Evolutionary conservation across 2,797 vertebrate genomes (phyloP).

Genomic region (Thalassophryne amazonica): DNA sequence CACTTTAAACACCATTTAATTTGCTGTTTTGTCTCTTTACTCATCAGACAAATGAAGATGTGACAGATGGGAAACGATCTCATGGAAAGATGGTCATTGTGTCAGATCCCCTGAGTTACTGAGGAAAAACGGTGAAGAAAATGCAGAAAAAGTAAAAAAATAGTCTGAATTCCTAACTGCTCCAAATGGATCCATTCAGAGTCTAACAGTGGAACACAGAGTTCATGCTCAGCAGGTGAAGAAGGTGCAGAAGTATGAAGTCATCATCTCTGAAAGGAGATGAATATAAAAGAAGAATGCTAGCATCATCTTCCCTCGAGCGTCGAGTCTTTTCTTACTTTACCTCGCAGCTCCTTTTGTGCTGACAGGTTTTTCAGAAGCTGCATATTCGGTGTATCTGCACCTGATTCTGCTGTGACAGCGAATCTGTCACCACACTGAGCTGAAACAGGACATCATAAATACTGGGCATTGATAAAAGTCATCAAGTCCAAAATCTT

Average conservation of each 20-base stretch:
- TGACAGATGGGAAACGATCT: neutral
- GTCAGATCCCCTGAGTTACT: conserved; percentile 9
- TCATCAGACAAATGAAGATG: neutral
- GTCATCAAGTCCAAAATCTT: too few relatives aligned
- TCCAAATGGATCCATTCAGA: conserved; percentile 43
- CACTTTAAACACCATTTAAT: neutral
- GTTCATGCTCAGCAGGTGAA: conserved; percentile 29
- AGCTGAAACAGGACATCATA: too few relatives aligned
- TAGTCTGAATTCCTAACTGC: conserved; percentile 50
- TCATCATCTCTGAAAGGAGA: conserved; percentile 25
- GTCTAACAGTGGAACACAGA: conserved; percentile 35
- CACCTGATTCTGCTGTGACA: too few relatives aligned
- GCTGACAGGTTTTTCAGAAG: too few relatives aligned
- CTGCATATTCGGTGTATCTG: too few relatives aligned
- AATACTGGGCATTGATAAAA: too few relatives aligned
- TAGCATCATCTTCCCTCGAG: conserved; percentile 6
- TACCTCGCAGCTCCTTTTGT: conserved; percentile 8
- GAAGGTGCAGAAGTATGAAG: conserved; percentile 31
- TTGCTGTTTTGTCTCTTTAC: neutral
- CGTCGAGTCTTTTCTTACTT: conserved; percentile 32
- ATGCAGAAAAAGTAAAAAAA: neutral
- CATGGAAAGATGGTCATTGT: conserved; percentile 6
- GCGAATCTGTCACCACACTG: too few relatives aligned
- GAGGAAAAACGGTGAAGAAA: conserved; percentile 18
- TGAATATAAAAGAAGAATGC: neutral